Base-by-base conservation (phyloP, 2,888 invertebrate species). In the Acanthoscelides obtectus region DNA sequence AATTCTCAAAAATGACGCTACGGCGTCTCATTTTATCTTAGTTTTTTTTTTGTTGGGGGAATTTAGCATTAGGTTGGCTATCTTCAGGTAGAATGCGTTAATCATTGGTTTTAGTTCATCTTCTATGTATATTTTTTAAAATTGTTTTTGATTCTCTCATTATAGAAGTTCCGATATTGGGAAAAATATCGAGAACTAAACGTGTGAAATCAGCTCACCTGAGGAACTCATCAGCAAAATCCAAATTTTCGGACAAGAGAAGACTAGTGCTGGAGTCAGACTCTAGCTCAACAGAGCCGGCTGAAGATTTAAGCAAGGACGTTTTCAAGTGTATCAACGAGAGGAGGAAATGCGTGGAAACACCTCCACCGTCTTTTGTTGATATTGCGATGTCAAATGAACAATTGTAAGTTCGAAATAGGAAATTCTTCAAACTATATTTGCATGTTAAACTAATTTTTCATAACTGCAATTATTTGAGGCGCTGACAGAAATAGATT, bases 201-300 rank as follows among this genome's bases (percentile, higher is more conserved):
- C 85, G 92, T n/a, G 92, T 92, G 0, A 90, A 91, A 70, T 90
- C 91, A 0, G 92, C 92, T 0, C 88, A 87, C 1, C 77, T 82
- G 27, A 77, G 84, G 70, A 82, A 83, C 69, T 79, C 79, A 20
- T 83, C 83, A 17, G 83, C 79, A 19, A 84, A 81, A 77, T 81
- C 81, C 21, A 83, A 80, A 76, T 76, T 75, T 22, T 80, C 80
- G 0, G 85, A 85, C 75, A 84, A 83, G 74, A 76, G 79, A 70
- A 79, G 80, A 72, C 73, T 86, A 20, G 75, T 83, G n/a, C 70
- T 74, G 22, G 80, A 80, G 67, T 82, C 83, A 17, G 84, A 84
- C 75, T 85, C 85, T 1, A 85, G 85, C 76, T 84, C 84, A 2
- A 80, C 82, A 8, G 80, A 45, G 17, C 45, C 45, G 45, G 45